Conservation (phyloP, 1,140 invertebrate genomes). For the Sinella curviseta region DNA sequence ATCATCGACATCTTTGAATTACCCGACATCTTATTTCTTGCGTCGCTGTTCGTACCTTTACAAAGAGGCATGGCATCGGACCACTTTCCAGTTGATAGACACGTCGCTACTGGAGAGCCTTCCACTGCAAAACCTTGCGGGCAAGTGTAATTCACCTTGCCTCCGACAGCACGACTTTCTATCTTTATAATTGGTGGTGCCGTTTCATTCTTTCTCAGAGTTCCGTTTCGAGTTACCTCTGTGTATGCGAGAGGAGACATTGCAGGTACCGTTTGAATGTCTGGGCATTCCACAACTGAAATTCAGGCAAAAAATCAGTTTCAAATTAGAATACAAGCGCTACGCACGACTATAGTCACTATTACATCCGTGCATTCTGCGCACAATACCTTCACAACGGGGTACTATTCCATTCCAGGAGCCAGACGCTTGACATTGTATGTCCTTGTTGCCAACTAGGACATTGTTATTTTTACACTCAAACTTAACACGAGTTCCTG, state of each 20-base stretch:
- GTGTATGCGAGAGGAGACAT: conserved; percentile 43
- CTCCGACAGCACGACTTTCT: conserved; percentile 70
- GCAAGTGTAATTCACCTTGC: conserved; percentile 75
- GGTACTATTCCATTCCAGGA: conserved; percentile 80
- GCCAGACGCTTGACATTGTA: conserved; percentile 76
- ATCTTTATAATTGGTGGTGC: conserved; percentile 51
- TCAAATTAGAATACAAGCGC: conserved; percentile 28
- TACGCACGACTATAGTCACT: conserved; percentile 27
- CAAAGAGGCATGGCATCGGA: conserved; percentile 53
- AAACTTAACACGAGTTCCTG: conserved; percentile 72
- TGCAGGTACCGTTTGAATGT: conserved; percentile 45
- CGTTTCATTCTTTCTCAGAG: conserved; percentile 42
- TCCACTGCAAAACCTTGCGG: conserved; percentile 73
- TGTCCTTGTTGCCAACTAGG: conserved; percentile 70
- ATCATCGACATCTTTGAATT: conserved; percentile 1
- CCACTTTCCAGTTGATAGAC: conserved; percentile 77
- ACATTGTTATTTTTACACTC: conserved; percentile 77
- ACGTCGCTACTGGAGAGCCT: conserved; percentile 73
- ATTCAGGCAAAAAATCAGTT: conserved; percentile 14
- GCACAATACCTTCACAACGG: conserved; percentile 77
- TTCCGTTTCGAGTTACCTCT: conserved; percentile 37
- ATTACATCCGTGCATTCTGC: conserved; percentile 45
- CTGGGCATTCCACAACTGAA: conserved; percentile 47
- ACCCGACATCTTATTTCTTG: neutral
- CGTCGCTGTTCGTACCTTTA: conserved; percentile 12